A percentile compares a stretch with the other conserved stretches of the same genome.
These are phyloP conservation scores for Danio choprae DNA, from an alignment of 2,797 vertebrate species.

Conservation along the genomic window DNA sequence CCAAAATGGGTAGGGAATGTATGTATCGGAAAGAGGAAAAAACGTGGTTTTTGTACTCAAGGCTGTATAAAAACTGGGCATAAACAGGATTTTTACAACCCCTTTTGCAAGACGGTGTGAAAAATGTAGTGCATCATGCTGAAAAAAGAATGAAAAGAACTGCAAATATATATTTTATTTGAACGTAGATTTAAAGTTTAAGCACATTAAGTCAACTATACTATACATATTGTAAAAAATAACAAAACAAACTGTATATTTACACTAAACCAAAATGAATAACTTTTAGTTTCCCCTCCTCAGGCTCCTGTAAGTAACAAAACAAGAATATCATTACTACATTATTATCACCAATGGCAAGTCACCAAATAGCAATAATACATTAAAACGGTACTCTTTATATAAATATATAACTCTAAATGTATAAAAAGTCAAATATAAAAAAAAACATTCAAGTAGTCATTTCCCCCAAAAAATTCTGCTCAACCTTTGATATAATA, in stretches of 20 bases:
- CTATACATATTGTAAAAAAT: background rate
- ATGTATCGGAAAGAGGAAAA: constrained; percentile 1
- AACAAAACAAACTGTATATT: constrained; percentile 42
- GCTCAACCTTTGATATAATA: background rate
- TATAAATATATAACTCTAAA: too few species aligned
- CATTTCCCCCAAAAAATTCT: background rate
- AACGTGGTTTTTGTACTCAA: background rate
- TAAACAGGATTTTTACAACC: background rate
- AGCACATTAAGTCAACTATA: background rate
- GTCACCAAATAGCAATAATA: too few species aligned
- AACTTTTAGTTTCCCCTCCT: constrained; percentile 78
- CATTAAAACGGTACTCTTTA: too few species aligned
- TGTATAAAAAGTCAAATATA: too few species aligned
- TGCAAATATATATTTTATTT: constrained; percentile 30
- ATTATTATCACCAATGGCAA: background rate
- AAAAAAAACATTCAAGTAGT: too few species aligned
- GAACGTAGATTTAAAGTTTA: background rate
- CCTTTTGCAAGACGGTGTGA: background rate
- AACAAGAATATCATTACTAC: constrained; percentile 42
- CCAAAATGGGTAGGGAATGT: background rate
- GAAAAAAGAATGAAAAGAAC: background rate
- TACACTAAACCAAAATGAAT: constrained; percentile 89
- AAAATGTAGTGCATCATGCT: background rate
- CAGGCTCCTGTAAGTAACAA: constrained; percentile 71
- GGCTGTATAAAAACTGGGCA: background rate